These are phyloP conservation scores for Gallinago nigripennis DNA, from an alignment of 2,797 vertebrate genomes.

Conservation along the genomic window DNA sequence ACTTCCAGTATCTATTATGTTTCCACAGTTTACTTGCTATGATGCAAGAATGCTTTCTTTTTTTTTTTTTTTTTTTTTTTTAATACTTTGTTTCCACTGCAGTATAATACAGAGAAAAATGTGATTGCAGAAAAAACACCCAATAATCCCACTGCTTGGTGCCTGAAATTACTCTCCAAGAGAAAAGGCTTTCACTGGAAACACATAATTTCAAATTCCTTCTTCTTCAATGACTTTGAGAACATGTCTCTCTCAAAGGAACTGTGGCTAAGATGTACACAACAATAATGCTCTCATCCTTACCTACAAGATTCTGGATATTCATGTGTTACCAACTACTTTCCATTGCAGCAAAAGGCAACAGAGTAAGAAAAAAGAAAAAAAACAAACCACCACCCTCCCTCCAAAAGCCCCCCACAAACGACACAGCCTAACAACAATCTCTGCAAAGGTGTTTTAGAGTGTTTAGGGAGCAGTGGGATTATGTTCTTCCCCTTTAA, in stretches of 20 bases:
- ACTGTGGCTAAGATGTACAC: not conserved
- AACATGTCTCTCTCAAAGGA: slow-evolving; percentile 19
- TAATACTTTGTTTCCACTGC: not conserved
- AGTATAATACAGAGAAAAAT: not conserved
- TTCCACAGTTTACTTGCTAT: not conserved
- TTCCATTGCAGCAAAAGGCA: not conserved
- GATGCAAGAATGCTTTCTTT: not conserved
- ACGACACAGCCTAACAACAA: not conserved
- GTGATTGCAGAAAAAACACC: not conserved
- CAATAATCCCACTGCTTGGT: not conserved
- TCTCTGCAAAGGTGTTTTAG: not conserved
- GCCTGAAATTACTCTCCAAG: slow-evolving; percentile 25
- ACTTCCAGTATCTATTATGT: not conserved
- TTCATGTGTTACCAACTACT: not conserved
- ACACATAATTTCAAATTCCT: slow-evolving; percentile 37
- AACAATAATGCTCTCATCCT: not conserved
- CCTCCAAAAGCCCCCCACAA: not conserved
- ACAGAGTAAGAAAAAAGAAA: not conserved
- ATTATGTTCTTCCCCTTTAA: not conserved
- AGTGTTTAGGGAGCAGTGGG: not conserved
- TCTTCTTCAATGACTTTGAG: slow-evolving; percentile 44
- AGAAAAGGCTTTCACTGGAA: not conserved
- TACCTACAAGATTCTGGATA: not conserved
- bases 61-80: not conserved
- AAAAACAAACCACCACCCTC: not conserved